A percentile compares a stretch with the other conserved stretches of the same genome.
These are phyloP conservation scores for Acanthurus tractus DNA, from an alignment of 2,797 vertebrate species.

Conservation along the genomic window DNA sequence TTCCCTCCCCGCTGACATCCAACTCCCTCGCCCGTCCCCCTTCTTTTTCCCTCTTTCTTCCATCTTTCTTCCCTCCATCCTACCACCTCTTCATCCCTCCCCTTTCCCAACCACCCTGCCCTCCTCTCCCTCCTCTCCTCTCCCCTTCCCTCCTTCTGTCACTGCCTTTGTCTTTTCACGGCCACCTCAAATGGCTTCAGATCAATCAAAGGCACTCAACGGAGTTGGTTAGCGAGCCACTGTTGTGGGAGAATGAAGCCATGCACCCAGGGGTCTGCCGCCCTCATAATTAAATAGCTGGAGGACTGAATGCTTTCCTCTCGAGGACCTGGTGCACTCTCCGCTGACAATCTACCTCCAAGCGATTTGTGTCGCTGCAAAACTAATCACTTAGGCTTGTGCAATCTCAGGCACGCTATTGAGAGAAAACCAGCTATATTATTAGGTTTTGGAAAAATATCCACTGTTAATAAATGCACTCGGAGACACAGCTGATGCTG, in stretches of 20 bases:
- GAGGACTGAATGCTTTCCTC: constrained; percentile 71
- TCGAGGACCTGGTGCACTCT: constrained; percentile 55
- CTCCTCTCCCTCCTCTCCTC: neutral
- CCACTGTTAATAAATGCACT: constrained; percentile 65
- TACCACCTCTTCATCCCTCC: neutral
- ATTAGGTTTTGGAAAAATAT: constrained; percentile 68
- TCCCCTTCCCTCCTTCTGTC: constrained; percentile 48
- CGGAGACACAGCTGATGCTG: constrained; percentile 47
- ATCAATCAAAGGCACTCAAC: constrained; percentile 78
- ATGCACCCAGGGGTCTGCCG: constrained; percentile 62
- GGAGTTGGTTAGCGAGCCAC: constrained; percentile 74
- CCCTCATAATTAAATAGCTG: constrained; percentile 79
- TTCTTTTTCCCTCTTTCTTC: constrained; percentile 5
- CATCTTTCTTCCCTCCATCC: constrained; percentile 11
- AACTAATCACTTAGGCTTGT: constrained; percentile 79
- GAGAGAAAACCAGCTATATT: constrained; percentile 61
- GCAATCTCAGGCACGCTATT: constrained; percentile 56
- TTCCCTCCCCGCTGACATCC: constrained; percentile 36
- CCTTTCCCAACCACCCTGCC: neutral
- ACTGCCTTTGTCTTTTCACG: constrained; percentile 70
- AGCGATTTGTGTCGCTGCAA: constrained; percentile 58
- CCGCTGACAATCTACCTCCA: constrained; percentile 61
- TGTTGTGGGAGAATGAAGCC: constrained; percentile 65
- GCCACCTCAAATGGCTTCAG: constrained; percentile 67
- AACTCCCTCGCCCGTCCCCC: neutral